phyloP scores from a whole-genome alignment of 2,888 invertebrate species.

The Drosophila merina region DNA sequence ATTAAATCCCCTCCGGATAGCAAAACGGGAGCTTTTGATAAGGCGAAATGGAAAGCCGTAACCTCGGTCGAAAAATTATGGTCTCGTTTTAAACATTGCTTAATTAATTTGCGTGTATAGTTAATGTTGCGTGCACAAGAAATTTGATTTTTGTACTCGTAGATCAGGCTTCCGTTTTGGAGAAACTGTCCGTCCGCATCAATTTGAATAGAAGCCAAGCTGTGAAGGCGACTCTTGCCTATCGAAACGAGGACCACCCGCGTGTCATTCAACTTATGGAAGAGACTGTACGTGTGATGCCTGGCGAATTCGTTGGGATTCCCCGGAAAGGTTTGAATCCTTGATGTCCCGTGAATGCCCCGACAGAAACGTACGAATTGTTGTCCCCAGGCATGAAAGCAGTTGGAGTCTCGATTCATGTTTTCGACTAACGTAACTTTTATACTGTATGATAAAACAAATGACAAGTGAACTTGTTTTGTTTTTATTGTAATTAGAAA shows the following conservation, averaged over 20 bases:
- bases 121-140: neutral
- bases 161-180: conserved; percentile 2
- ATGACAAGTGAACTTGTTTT: neutral
- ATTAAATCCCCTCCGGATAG: neutral
- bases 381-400: neutral
- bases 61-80: neutral
- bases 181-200: conserved; percentile 3
- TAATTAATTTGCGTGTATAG: neutral
- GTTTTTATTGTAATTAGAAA: neutral
- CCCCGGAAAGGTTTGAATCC: neutral
- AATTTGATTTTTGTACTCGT: conserved; percentile 3
- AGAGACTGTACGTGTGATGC: conserved; percentile 1
- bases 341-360: neutral
- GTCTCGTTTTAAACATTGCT: neutral
- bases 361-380: neutral
- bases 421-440: neutral
- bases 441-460: fast-evolving
- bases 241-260: conserved; percentile 8
- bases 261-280: neutral
- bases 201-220: neutral
- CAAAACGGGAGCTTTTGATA: neutral
- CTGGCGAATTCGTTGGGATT: neutral
- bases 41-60: neutral
- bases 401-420: neutral
- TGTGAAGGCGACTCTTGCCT: conserved; percentile 7